Evolutionary conservation across 2,113 vertebrate genomes (phyloP), one percentile per base, ranked within the genome.

Genomic region (Mustelus asterias): DNA sequence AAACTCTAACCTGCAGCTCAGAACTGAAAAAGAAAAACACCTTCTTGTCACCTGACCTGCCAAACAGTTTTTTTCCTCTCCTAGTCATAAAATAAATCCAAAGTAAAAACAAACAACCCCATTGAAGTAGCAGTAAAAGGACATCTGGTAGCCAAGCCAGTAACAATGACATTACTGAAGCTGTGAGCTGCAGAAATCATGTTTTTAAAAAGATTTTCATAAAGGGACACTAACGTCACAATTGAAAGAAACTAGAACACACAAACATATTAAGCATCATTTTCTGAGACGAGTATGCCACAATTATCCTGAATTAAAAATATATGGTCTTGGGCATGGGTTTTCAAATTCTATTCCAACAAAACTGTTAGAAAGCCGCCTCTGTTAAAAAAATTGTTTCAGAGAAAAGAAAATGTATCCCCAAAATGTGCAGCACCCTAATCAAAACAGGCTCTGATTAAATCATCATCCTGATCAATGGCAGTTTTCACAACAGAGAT

Each of bases 331-430:
- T 33, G 58, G 54, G 88, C 54, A 33, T 63, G 1, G 24, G 3
- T 60, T 90, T 90, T 90, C 88, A 90, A 90, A 90, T 58, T 13
- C 13, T 90, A n/a, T 60, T 26, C 48, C 88, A 24, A 20, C 5
- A 60, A 13, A 90, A 29, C 13, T 18, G 29, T n/a, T 13, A 3
- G 14, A 58, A 90, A 58, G 58, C 26, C 5, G 63, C 88, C 0
- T 63, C 63, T n/a, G 13, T 90, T 89, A 29, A 89, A 89, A 89
- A 88, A 90, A 90, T 63, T 90, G 88, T n/a, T 60, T 60, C 44
- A 88, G 85, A 41, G 85, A 88, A 29, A 88, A 88, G 78, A 18
- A 83, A 83, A 41, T 83, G 41, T 6, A 20, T 41, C 16, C 37
- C n/a, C 37, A 41, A 16, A 16, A 83, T 83, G n/a, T 83, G 78